Conservation (phyloP, 2,113 vertebrate genomes). For the Campylorhamphus procurvoides region DNA sequence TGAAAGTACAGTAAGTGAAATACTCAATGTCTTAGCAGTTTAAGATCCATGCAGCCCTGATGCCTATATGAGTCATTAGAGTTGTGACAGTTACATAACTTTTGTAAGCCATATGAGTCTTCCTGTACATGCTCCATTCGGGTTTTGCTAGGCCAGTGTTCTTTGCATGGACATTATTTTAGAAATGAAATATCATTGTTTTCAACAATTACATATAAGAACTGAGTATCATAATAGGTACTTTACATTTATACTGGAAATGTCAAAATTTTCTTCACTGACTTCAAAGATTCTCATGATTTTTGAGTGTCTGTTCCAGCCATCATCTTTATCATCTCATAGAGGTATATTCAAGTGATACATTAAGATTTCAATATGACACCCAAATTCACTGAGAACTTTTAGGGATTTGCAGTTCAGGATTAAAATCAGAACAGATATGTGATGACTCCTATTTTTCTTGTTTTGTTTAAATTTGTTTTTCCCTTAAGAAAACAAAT, state of each 20-base stretch:
- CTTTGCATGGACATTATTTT: neutral
- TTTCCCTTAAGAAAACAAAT: constrained; percentile 15
- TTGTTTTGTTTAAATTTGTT: neutral
- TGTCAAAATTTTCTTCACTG: neutral
- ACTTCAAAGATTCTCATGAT: neutral
- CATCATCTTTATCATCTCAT: neutral
- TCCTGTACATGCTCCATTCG: neutral
- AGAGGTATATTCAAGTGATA: neutral
- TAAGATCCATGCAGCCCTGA: neutral
- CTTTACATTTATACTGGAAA: neutral
- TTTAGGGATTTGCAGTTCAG: neutral
- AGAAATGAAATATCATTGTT: neutral
- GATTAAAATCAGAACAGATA: neutral
- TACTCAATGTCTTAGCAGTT: neutral
- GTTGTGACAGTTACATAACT: neutral
- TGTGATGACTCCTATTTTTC: neutral
- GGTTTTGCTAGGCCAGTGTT: neutral
- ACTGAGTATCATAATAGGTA: neutral
- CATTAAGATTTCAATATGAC: neutral
- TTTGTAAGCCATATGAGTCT: neutral
- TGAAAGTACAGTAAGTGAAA: neutral
- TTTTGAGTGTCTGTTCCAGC: neutral
- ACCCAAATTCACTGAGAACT: neutral
- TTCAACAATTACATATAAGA: neutral
- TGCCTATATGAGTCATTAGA: neutral